These are phyloP conservation scores for Venturia canescens DNA, from an alignment of 1,140 invertebrate species.

Conservation along the genomic window DNA sequence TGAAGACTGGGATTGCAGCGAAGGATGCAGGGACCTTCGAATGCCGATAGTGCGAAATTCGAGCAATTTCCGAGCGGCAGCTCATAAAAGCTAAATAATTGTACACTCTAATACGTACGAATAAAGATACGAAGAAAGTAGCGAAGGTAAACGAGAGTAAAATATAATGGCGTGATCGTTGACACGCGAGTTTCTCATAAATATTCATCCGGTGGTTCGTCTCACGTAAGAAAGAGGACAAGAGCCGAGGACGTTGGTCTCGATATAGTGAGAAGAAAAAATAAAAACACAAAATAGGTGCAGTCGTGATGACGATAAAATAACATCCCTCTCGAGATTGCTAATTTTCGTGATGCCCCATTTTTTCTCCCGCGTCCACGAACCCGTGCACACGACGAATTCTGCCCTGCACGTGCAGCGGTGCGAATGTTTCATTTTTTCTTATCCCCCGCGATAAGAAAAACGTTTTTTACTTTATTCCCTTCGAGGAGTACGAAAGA, in stretches of 20 bases:
- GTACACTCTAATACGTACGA: too few relatives aligned
- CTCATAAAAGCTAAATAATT: background rate
- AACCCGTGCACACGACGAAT: too few relatives aligned
- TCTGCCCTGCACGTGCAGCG: background rate
- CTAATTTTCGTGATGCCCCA: background rate
- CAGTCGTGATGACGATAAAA: background rate
- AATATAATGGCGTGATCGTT: constrained; percentile 33
- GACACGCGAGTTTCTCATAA: constrained; percentile 47
- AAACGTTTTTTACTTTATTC: constrained; percentile 8
- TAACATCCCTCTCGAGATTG: constrained; percentile 4
- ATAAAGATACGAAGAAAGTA: background rate
- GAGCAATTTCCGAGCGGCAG: background rate
- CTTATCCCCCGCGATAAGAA: background rate
- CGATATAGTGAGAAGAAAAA: background rate
- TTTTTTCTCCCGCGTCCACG: constrained; percentile 16
- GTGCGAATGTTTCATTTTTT: background rate
- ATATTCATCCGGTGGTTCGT: constrained; percentile 41
- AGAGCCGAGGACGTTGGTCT: background rate
- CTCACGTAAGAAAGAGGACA: background rate
- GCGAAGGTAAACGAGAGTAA: background rate
- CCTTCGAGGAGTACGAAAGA: background rate
- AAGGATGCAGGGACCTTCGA: background rate
- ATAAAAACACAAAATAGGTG: background rate
- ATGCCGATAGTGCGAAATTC: background rate
- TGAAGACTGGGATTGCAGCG: background rate